Evolutionary conservation across 2,113 vertebrate genomes (phyloP), one percentile per base, ranked within the genome.

Genomic region (Upupa epops): DNA sequence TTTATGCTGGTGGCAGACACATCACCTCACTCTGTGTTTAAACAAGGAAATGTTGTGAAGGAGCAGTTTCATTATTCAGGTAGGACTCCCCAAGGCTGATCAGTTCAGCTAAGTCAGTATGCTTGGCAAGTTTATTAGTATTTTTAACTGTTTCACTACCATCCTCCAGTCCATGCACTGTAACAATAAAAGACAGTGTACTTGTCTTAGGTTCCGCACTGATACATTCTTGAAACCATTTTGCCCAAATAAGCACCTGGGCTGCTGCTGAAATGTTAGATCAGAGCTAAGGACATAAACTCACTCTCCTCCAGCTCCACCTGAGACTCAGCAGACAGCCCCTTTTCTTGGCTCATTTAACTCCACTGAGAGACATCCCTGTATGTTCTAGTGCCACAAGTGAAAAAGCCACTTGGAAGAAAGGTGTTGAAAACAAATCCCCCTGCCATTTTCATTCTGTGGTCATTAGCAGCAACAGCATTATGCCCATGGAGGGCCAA

Each of bases 381-480:
- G 29, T 19, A 48, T 55, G 45, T 4, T 42, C 37, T 1, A 51
- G 37, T 1, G 81, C 77, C 81, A 89, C 55, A 65, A 88, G 63
- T 71, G 31, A 87, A 93, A 94, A 78, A 92, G 77, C 52, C 88
- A 88, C 63, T n/a, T 19, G 88, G 81, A 94, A 45, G 19, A 63
- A 69, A 90, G 81, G 95, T 95, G 94, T 81, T 42, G 90, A 85
- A 91, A 94, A 54, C 74, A 88, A 95, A 92, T 81, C 54, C 72
- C 36, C 25, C 71, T 93, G 95, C 94, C 86, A 46, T 85, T 83
- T 87, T 65, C 90, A 26, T 91, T 95, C 79, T 31, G 49, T 29
- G 84, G 88, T 83, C 88, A 94, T 95, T 88, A 94, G 71, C 66
- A 55, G 92, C 0, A 3, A 87, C 87, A 77, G 73, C 1, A 1